phyloP scores from a whole-genome alignment of 1,140 invertebrate species.

The Drosophila funebris region DNA sequence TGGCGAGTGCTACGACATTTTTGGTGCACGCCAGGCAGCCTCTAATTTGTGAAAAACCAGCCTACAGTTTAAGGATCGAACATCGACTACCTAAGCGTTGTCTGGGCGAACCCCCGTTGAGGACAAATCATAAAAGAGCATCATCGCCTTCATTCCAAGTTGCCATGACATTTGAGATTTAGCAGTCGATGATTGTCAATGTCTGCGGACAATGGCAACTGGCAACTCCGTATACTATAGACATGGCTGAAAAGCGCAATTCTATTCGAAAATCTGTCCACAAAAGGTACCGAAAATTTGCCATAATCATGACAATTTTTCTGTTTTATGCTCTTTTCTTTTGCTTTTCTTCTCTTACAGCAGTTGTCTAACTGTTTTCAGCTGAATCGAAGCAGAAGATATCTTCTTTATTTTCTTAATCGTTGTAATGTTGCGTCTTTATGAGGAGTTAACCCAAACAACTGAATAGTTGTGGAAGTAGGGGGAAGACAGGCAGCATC shows the following conservation, averaged over 20 bases:
- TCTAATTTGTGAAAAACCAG: slow-evolving; percentile 81
- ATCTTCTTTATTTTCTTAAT: slow-evolving; percentile 55
- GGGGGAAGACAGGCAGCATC: neutral
- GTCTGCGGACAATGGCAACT: slow-evolving; percentile 52
- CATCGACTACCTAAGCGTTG: neutral
- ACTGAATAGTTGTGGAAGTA: neutral
- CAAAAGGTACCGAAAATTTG: slow-evolving; percentile 74
- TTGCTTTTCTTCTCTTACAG: slow-evolving; percentile 12
- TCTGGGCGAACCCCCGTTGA: slow-evolving; percentile 3
- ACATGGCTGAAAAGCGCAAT: slow-evolving; percentile 68
- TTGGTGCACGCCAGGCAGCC: slow-evolving; percentile 44
- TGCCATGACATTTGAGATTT: slow-evolving; percentile 75
- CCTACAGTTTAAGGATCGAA: slow-evolving; percentile 69
- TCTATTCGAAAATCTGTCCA: slow-evolving; percentile 48
- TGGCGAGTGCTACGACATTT: slow-evolving; percentile 39
- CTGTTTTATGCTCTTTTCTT: slow-evolving; percentile 13
- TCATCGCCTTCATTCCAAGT: slow-evolving; percentile 24
- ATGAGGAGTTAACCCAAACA: slow-evolving; percentile 40
- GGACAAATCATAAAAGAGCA: slow-evolving; percentile 50
- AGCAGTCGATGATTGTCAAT: slow-evolving; percentile 76
- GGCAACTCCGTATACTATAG: slow-evolving; percentile 30
- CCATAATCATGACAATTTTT: slow-evolving; percentile 75
- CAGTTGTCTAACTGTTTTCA: slow-evolving; percentile 30
- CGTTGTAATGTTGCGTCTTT: slow-evolving; percentile 73
- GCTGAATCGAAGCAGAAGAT: slow-evolving; percentile 14